Conservation (phyloP, 2,797 vertebrate species). For the Hyperoplus immaculatus region DNA sequence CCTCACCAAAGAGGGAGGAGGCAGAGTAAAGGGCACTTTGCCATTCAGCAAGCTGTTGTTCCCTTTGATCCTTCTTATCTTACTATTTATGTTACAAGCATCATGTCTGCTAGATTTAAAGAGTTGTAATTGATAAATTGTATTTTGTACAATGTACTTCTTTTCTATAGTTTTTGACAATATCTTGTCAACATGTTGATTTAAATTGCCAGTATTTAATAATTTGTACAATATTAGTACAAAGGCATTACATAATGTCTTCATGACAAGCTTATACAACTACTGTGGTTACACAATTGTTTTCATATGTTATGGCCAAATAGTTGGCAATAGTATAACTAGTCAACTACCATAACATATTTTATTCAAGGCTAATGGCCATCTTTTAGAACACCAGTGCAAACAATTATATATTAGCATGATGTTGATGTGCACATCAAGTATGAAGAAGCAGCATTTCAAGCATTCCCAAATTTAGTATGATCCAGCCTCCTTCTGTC, state of each 20-base stretch:
- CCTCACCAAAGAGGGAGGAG: no score
- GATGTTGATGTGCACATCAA: neutral
- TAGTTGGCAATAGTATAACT: neutral
- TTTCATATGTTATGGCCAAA: neutral
- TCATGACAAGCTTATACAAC: neutral
- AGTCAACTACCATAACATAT: neutral
- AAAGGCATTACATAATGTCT: neutral
- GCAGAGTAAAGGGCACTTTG: neutral
- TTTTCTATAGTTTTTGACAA: neutral
- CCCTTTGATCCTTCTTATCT: constrained; percentile 15
- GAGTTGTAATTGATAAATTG: neutral
- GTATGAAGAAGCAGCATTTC: neutral
- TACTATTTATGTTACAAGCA: neutral
- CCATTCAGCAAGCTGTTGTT: neutral
- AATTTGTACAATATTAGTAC: neutral
- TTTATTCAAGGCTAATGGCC: neutral
- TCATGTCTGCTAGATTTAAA: neutral
- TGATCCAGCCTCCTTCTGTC: neutral
- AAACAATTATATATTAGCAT: neutral
- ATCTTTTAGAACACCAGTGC: neutral
- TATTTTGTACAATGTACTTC: neutral
- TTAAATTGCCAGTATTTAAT: neutral
- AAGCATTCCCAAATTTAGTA: neutral
- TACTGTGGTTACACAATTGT: neutral
- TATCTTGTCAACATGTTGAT: neutral